A percentile compares a stretch with the other conserved stretches of the same genome.
Conservation (phyloP, 2,797 vertebrate genomes). For the Podargus strigoides region DNA sequence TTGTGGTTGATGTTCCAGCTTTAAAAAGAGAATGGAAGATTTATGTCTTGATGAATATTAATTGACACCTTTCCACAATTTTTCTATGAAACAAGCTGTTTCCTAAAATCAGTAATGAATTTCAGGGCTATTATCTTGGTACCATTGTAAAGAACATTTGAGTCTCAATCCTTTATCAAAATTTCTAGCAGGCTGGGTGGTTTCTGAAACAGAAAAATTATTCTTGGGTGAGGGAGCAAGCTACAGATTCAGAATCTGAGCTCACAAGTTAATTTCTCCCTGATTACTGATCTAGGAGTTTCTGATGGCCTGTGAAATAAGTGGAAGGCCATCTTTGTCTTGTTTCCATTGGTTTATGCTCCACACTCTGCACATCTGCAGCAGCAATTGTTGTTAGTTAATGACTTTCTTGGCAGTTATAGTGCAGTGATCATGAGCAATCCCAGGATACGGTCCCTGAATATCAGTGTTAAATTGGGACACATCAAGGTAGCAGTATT, state of each 20-base stretch:
- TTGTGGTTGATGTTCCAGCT: conserved; percentile 72
- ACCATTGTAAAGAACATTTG: conserved; percentile 72
- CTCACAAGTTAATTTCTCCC: not conserved
- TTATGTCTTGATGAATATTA: conserved; percentile 81
- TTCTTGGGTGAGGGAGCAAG: not conserved
- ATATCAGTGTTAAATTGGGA: not conserved
- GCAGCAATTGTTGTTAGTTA: not conserved
- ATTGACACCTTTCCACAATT: conserved; percentile 74
- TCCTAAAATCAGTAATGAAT: conserved; percentile 71
- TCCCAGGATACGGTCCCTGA: not conserved
- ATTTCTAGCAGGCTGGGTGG: not conserved
- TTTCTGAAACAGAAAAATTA: not conserved
- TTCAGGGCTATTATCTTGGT: conserved; percentile 68
- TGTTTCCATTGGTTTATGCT: not conserved
- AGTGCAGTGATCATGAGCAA: not conserved
- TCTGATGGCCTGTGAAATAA: not conserved
- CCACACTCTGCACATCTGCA: not conserved
- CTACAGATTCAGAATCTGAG: not conserved
- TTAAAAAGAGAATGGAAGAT: conserved; percentile 72
- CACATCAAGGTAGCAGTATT: not conserved
- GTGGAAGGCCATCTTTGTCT: not conserved
- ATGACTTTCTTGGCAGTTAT: not conserved
- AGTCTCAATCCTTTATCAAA: not conserved
- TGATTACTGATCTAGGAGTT: not conserved
- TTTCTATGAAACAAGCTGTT: conserved; percentile 54